Evolutionary conservation across 2,113 vertebrate genomes (phyloP), one percentile per base, ranked within the genome.

Genomic region (Alligator sinensis): DNA sequence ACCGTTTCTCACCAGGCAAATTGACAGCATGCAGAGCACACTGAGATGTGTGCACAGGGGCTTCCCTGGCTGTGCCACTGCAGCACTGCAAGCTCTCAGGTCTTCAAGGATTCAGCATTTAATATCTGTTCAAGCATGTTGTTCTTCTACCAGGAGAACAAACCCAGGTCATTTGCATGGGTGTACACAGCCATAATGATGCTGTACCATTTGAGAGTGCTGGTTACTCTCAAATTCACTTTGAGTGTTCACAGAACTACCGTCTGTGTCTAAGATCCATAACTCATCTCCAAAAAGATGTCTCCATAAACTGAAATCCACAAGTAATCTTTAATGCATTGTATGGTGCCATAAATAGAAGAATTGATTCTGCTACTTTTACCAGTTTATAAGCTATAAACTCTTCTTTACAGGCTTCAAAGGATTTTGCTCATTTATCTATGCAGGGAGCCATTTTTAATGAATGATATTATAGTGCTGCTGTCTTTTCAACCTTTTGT

Each of bases 211-310:
- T 9, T 47, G 34, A 34, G 34, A 34, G 34, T 34, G 34, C 47
- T 47, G 47, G 47, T 47, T 47, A 7, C 47, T 47, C 47, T 47
- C 47, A 47, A 47, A 28, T 57, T 79, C 0, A 0, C 9, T 3
- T 22, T 0, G 0, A 54, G 77, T 75, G 82, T 91, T 90, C 17
- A 15, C 59, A 86, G 88, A 80, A 4, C 0, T 3, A n/a, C 7
- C 59, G 17, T 64, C 24, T 90, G 3, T 74, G 87, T 89, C 64
- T 47, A 47, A 47, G 47, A 74, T 24, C 13, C 9, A 14, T 47
- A 47, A 47, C 3, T 77, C 34, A 47, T 80, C 75, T 91, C 24
- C 4, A 59, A 83, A 74, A 3, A 5, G 13, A 61, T 8, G 27
- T 18, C 8, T 4, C 47, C 47, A 47, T 47, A 47, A 47, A 47